A percentile compares a stretch with the other conserved stretches of the same genome.
Evolutionary conservation across 2,113 vertebrate genomes (phyloP).

Genomic region (Actenoides lindsayi): DNA sequence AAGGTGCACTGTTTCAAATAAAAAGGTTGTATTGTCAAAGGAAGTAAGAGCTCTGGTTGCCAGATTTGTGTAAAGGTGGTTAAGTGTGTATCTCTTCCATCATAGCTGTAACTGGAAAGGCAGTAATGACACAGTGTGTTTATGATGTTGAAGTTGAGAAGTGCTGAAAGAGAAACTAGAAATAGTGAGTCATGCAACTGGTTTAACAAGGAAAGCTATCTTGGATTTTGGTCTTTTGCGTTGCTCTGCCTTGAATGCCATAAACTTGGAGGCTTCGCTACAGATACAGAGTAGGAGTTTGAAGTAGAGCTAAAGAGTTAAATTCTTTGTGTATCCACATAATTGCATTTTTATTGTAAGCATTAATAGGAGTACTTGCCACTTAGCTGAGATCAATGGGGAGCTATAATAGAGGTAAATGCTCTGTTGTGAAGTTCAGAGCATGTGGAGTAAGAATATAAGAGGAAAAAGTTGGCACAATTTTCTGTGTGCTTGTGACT

Average conservation of each 20-base stretch:
- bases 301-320: neutral
- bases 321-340: neutral
- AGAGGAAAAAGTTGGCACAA: neutral
- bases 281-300: too few relatives aligned
- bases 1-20: neutral
- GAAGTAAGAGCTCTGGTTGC: neutral
- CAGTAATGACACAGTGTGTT: neutral
- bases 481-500: neutral
- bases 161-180: neutral
- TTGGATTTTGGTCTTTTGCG: neutral
- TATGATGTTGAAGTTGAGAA: neutral
- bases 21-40: neutral
- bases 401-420: neutral
- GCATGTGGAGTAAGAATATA: neutral
- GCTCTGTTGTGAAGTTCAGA: neutral
- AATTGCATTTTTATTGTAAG: neutral
- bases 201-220: neutral
- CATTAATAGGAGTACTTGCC: neutral
- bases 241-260: neutral
- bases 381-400: neutral
- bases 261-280: neutral
- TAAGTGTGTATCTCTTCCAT: neutral
- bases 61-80: neutral
- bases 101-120: neutral
- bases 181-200: neutral